Conservation (phyloP, 2,113 vertebrate species). For the Daubentonia madagascariensis region DNA sequence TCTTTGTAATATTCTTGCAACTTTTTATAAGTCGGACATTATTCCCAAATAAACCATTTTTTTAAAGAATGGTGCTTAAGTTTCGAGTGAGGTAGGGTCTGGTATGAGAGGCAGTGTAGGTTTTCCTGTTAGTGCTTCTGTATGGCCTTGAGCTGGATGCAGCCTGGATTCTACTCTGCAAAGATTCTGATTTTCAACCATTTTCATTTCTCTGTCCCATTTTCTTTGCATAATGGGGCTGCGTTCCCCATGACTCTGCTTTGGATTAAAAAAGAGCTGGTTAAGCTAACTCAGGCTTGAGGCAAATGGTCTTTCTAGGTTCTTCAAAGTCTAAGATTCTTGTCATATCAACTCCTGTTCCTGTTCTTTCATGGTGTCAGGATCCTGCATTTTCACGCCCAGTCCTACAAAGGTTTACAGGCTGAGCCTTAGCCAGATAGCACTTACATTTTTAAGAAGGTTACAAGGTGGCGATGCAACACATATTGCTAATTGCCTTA, state of each 20-base stretch:
- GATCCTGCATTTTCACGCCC: not conserved
- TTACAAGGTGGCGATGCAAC: not conserved
- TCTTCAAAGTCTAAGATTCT: not conserved
- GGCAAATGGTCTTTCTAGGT: not conserved
- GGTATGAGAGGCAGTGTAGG: too few species aligned
- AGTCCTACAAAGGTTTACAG: not conserved
- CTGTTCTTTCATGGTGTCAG: not conserved
- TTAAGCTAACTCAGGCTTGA: not conserved
- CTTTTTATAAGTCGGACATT: not conserved
- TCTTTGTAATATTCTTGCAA: not conserved
- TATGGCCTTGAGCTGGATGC: not conserved
- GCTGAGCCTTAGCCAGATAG: not conserved
- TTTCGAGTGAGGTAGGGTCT: fast-evolving
- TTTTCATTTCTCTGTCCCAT: not conserved
- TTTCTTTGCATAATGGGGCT: not conserved
- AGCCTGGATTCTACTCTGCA: not conserved
- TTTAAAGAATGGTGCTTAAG: not conserved
- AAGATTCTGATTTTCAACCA: fast-evolving
- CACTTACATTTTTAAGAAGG: not conserved
- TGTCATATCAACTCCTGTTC: fast-evolving
- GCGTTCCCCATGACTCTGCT: not conserved
- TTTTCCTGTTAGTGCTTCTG: not conserved
- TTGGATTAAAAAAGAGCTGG: not conserved
- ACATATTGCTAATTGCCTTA: not conserved
- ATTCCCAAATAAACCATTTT: not conserved